These are phyloP conservation scores for Coilia nasus DNA, from an alignment of 2,797 vertebrate species.

Conservation along the genomic window DNA sequence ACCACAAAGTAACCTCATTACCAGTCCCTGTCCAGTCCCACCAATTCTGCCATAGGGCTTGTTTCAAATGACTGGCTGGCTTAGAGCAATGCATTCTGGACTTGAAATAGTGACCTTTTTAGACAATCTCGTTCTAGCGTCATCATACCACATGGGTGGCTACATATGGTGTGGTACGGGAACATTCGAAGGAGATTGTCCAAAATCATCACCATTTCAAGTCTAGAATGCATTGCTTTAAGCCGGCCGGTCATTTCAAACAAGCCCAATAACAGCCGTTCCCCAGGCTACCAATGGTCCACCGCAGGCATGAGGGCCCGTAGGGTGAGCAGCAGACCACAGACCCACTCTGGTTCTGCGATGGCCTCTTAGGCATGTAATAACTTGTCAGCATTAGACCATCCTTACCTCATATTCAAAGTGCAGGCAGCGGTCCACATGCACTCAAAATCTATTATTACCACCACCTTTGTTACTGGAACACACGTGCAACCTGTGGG, in stretches of 20 bases:
- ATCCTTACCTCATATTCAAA: not conserved
- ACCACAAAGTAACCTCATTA: not conserved
- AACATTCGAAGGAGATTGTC: too few species aligned
- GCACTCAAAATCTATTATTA: not conserved
- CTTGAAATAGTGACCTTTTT: too few species aligned
- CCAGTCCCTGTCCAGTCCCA: not conserved
- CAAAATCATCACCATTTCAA: too few species aligned
- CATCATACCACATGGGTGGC: too few species aligned
- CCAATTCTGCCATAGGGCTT: not conserved
- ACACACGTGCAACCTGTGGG: too few species aligned
- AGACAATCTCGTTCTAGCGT: too few species aligned
- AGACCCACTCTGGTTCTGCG: not conserved
- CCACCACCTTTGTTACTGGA: not conserved
- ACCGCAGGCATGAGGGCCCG: conserved; percentile 6
- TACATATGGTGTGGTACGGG: too few species aligned
- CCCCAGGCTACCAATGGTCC: not conserved
- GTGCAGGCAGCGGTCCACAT: not conserved
- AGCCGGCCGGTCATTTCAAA: too few species aligned
- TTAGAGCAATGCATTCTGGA: too few species aligned
- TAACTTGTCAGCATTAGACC: not conserved
- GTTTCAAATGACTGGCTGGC: too few species aligned
- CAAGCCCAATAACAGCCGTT: not conserved
- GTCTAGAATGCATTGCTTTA: too few species aligned
- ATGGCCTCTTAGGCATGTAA: not conserved
- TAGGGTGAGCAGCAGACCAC: not conserved